These are phyloP conservation scores for Pherbina coryleti DNA, from an alignment of 2,888 invertebrate genomes.

Conservation along the genomic window DNA sequence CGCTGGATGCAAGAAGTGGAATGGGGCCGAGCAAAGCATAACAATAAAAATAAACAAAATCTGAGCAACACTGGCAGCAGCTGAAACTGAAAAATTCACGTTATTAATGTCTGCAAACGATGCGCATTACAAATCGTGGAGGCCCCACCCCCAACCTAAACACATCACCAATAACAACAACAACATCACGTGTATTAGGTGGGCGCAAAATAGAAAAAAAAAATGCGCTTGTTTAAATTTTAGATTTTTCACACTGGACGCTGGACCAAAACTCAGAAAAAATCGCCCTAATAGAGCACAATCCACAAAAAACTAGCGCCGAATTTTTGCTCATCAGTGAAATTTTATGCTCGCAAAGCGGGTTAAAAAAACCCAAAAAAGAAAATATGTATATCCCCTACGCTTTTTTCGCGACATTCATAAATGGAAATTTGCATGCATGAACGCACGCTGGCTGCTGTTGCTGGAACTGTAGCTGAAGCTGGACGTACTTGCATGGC, in stretches of 20 bases:
- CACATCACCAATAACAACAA: background rate
- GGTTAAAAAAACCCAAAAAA: background rate
- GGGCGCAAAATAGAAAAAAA: background rate
- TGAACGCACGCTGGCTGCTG: constrained; percentile 23
- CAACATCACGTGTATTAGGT: background rate
- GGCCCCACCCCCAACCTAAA: background rate
- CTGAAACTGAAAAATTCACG: constrained; percentile 39
- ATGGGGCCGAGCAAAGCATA: background rate
- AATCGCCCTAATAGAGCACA: background rate
- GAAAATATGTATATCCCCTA: background rate
- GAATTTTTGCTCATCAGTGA: constrained; percentile 28
- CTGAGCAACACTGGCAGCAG: constrained; percentile 21
- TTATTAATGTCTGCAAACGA: constrained; percentile 47
- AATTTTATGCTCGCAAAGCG: background rate
- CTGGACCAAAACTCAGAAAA: background rate
- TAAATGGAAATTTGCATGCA: constrained; percentile 35
- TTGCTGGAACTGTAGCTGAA: background rate
- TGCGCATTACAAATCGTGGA: constrained; percentile 30
- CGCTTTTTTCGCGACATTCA: constrained; percentile 33
- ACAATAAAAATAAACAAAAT: background rate
- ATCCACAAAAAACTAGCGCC: constrained; percentile 2
- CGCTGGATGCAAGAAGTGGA: background rate
- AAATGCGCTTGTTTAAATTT: constrained; percentile 42
- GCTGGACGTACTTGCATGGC: too few relatives aligned
- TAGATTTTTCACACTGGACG: constrained; percentile 44